Percentiles rank a stretch among this genome's conserved stretches.
These are phyloP conservation scores for Salvelinus alpinus DNA, from an alignment of 2,113 vertebrate genomes.

Conservation along the genomic window DNA sequence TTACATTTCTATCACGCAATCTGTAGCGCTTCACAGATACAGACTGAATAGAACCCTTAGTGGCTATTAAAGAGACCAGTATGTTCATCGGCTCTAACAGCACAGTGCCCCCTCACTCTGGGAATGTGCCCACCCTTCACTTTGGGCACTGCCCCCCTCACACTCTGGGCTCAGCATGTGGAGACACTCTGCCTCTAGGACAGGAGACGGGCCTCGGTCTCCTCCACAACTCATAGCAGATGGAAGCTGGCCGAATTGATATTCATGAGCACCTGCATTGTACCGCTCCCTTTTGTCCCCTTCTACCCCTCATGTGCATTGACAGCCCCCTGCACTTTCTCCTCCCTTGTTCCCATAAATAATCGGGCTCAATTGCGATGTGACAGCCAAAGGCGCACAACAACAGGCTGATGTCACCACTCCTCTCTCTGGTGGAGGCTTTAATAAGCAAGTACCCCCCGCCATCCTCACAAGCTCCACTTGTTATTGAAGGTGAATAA, in stretches of 20 bases:
- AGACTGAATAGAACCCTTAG: too few species aligned
- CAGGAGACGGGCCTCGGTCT: constrained; percentile 1
- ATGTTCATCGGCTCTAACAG: too few species aligned
- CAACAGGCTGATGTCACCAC: constrained; percentile 55
- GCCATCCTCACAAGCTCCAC: constrained; percentile 15
- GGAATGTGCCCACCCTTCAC: neutral
- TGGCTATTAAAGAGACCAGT: neutral
- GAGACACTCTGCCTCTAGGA: neutral
- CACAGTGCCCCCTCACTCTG: too few species aligned
- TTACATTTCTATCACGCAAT: too few species aligned
- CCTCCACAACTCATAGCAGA: constrained; percentile 49
- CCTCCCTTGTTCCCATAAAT: constrained; percentile 50
- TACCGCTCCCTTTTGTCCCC: constrained; percentile 19
- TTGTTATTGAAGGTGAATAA: constrained; percentile 27
- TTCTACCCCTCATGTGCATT: constrained; percentile 2
- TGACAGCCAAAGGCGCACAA: constrained; percentile 26
- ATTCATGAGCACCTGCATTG: constrained; percentile 47
- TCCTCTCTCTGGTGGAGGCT: constrained; percentile 30
- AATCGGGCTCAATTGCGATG: constrained; percentile 48
- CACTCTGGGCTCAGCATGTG: neutral
- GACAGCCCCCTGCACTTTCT: constrained; percentile 1
- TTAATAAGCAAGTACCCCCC: constrained; percentile 15
- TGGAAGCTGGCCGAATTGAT: constrained; percentile 59
- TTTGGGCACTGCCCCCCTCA: neutral
- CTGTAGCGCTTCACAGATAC: too few species aligned